Conservation (phyloP, 2,888 invertebrate genomes). For the Desoria tigrina region DNA sequence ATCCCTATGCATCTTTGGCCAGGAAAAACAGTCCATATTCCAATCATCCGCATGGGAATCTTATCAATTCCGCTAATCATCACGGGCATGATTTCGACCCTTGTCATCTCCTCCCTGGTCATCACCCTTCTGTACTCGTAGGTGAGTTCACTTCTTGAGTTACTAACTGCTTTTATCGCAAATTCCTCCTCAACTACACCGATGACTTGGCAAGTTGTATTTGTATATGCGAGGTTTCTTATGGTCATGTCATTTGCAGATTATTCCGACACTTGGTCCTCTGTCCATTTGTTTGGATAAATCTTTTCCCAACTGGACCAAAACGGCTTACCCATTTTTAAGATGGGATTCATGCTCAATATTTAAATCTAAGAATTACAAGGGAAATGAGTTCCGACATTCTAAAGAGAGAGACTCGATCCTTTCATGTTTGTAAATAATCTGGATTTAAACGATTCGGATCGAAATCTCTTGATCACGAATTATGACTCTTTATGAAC, state of each 20-base stretch:
- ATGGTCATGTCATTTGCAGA: not conserved
- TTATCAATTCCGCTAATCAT: not conserved
- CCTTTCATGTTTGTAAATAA: conserved; percentile 1
- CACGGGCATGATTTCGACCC: conserved; percentile 27
- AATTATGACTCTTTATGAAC: not conserved
- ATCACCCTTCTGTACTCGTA: conserved; percentile 31
- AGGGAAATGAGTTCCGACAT: not conserved
- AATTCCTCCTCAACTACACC: not conserved
- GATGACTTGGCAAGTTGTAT: not conserved
- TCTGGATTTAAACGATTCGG: not conserved
- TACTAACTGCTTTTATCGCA: not conserved
- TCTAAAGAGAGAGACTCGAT: not conserved
- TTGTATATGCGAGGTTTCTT: too few relatives aligned
- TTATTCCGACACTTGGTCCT: not conserved
- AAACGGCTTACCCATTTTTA: not conserved
- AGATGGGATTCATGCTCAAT: conserved; percentile 15
- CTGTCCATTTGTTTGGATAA: conserved; percentile 13
- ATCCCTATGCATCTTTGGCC: not conserved
- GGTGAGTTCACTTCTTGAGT: conserved; percentile 2
- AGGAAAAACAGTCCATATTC: conserved; percentile 10
- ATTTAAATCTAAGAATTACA: conserved; percentile 27
- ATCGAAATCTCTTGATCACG: not conserved
- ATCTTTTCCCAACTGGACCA: conserved; percentile 7
- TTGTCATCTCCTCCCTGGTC: conserved; percentile 33
- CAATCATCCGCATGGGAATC: conserved; percentile 1